Evolutionary conservation across 2,888 invertebrate genomes (phyloP).

Genomic region (Pocota personata): DNA sequence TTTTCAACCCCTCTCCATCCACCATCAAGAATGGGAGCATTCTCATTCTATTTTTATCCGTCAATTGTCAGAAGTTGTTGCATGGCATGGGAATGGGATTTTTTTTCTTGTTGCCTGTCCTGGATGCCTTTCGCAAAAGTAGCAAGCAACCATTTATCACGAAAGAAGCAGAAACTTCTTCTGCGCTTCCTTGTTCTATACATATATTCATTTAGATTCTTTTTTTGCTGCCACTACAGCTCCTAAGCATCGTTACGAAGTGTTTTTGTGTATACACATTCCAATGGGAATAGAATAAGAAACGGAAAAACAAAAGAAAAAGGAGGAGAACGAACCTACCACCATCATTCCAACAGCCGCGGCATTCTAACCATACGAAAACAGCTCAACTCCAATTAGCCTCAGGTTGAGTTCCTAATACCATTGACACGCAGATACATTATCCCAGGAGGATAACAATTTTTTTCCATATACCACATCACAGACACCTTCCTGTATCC

Average conservation of each 20-base stretch:
- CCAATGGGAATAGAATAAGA: slow-evolving; percentile 58
- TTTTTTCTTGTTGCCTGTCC: neutral
- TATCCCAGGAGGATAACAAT: slow-evolving; percentile 43
- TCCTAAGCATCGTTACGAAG: slow-evolving; percentile 32
- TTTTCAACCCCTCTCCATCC: neutral
- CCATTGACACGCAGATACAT: slow-evolving; percentile 67
- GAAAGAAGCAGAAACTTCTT: slow-evolving; percentile 32
- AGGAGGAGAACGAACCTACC: slow-evolving; percentile 24
- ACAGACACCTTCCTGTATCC: neutral
- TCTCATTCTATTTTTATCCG: slow-evolving; percentile 65
- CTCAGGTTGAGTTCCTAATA: slow-evolving; percentile 68
- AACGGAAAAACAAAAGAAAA: slow-evolving; percentile 30
- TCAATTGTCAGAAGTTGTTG: slow-evolving; percentile 70
- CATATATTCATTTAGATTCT: slow-evolving; percentile 19
- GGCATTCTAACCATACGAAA: slow-evolving; percentile 9
- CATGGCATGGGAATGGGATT: slow-evolving; percentile 29
- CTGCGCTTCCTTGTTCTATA: slow-evolving; percentile 61
- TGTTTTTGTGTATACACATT: slow-evolving; percentile 41
- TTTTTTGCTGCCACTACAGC: neutral
- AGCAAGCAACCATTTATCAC: slow-evolving; percentile 71
- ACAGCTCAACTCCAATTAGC: slow-evolving; percentile 75
- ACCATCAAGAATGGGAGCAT: neutral
- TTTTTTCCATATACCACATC: slow-evolving; percentile 2
- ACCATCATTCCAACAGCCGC: neutral
- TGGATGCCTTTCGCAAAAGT: slow-evolving; percentile 62